phyloP scores from a whole-genome alignment of 2,113 vertebrate species.

The Cyphomyrus discorhynchus region DNA sequence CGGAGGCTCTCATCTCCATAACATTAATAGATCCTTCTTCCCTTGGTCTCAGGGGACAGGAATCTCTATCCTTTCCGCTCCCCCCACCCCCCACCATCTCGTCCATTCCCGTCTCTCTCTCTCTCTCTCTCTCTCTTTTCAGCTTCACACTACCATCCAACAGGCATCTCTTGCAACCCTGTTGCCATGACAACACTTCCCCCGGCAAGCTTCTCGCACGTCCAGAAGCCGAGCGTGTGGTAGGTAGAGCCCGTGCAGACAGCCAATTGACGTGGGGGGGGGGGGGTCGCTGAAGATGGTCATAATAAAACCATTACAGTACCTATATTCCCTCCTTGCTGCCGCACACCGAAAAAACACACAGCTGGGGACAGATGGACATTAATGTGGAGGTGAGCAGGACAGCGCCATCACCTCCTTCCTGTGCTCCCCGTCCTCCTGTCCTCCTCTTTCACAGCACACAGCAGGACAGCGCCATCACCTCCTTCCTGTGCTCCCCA shows the following conservation, averaged over 20 bases:
- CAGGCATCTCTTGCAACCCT: slow-evolving; percentile 53
- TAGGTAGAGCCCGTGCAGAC: neutral
- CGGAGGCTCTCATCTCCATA: slow-evolving; percentile 6
- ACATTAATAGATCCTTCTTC: slow-evolving; percentile 15
- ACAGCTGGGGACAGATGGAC: neutral
- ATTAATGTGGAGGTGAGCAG: neutral
- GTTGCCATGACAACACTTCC: slow-evolving; percentile 68
- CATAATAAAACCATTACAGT: neutral
- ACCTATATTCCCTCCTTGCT: neutral
- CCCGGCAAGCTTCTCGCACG: slow-evolving; percentile 50
- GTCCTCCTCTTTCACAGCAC: too few relatives aligned
- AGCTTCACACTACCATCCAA: slow-evolving; percentile 47
- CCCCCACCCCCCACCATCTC: neutral
- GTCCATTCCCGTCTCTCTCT: slow-evolving; percentile 7
- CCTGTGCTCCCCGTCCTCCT: slow-evolving; percentile 13
- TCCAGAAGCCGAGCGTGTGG: slow-evolving; percentile 38
- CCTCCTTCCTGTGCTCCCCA: slow-evolving; percentile 15
- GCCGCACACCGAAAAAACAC: neutral
- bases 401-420: neutral
- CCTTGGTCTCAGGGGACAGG: slow-evolving; percentile 7
- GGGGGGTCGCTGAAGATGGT: neutral
- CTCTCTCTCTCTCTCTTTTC: slow-evolving; percentile 27
- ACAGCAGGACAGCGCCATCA: too few relatives aligned
- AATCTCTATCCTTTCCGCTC: slow-evolving; percentile 34
- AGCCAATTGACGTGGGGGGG: neutral